phyloP scores from a whole-genome alignment of 2,888 invertebrate genomes.

The Perdita meconis region DNA sequence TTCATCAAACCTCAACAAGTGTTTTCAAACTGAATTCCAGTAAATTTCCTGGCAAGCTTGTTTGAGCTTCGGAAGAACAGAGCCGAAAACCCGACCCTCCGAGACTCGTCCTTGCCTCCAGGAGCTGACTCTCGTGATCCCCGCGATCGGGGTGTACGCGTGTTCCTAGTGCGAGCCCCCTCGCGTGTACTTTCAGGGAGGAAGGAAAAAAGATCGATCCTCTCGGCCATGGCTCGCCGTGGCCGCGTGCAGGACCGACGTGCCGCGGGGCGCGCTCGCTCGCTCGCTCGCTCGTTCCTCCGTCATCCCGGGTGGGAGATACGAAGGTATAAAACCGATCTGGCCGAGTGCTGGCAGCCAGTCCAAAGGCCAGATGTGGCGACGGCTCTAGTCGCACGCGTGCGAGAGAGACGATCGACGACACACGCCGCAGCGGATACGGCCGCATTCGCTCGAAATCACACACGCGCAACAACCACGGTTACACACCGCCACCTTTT shows the following conservation, averaged over 20 bases:
- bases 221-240: conserved; percentile 62
- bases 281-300: conserved; percentile 19
- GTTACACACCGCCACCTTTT: background rate
- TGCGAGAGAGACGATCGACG: conserved; percentile 82
- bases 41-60: too few species aligned
- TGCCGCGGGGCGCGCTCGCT: conserved; percentile 38
- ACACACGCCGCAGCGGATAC: conserved; percentile 75
- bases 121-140: conserved; percentile 10
- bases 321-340: conserved; percentile 83
- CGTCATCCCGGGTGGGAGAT: conserved; percentile 77
- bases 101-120: conserved; percentile 63
- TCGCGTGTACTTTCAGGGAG: conserved; percentile 38
- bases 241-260: conserved; percentile 65
- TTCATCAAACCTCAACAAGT: too few species aligned
- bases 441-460: conserved; percentile 26
- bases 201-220: conserved; percentile 59
- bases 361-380: conserved; percentile 83
- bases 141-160: conserved; percentile 20
- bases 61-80: too few species aligned
- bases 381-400: conserved; percentile 83
- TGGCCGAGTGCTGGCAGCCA: conserved; percentile 77
- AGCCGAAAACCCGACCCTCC: too few species aligned
- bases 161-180: conserved; percentile 15
- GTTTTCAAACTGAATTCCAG: too few species aligned
- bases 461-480: conserved; percentile 10